Conservation (phyloP, 2,113 vertebrate genomes). For the Pterocles burchelli region DNA sequence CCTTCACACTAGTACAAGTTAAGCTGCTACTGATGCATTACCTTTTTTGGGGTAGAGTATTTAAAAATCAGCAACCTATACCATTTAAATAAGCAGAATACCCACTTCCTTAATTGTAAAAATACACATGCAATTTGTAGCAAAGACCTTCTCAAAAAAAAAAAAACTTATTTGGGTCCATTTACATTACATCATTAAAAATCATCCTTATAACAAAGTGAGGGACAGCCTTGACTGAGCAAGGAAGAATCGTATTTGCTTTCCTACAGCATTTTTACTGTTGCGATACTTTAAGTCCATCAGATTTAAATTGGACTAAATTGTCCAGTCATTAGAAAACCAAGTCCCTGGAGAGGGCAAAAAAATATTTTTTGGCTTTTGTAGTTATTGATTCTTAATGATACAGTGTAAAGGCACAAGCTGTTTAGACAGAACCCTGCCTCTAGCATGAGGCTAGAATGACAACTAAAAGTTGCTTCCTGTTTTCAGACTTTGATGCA, state of each 20-base stretch:
- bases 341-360: not conserved
- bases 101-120: not conserved
- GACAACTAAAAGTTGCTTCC: not conserved
- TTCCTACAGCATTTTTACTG: not conserved
- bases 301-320: too few species aligned
- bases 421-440: not conserved
- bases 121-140: not conserved
- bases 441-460: not conserved
- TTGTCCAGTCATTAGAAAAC: not conserved
- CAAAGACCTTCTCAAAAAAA: not conserved
- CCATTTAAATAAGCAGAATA: not conserved
- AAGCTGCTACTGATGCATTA: not conserved
- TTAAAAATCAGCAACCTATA: not conserved
- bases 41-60: not conserved
- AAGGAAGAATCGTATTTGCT: not conserved
- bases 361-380: not conserved
- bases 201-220: not conserved
- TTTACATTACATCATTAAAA: not conserved
- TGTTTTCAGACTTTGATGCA: not conserved
- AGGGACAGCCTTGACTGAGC: not conserved
- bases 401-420: not conserved
- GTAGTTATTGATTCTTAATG: not conserved
- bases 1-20: not conserved
- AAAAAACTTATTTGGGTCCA: not conserved
- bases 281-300: not conserved